These are phyloP conservation scores for Bombus huntii DNA, from an alignment of 1,140 invertebrate genomes.

Conservation along the genomic window DNA sequence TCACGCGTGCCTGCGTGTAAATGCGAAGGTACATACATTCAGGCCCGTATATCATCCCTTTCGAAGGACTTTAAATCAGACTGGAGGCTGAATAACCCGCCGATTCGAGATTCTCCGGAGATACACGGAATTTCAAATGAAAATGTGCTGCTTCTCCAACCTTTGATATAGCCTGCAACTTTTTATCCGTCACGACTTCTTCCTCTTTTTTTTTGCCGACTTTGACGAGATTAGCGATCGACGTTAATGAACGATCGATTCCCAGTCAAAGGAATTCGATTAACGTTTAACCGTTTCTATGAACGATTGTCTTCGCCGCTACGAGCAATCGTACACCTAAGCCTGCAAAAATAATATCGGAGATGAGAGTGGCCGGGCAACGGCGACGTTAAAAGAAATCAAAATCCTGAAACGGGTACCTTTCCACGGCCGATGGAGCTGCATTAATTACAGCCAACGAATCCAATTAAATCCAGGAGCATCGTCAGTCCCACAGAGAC, in stretches of 20 bases:
- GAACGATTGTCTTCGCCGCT: neutral
- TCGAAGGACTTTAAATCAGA: conserved; percentile 59
- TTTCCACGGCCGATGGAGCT: conserved; percentile 19
- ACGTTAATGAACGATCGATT: conserved; percentile 5
- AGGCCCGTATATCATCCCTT: conserved; percentile 52
- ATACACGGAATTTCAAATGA: conserved; percentile 54
- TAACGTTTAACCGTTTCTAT: neutral
- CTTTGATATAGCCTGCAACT: conserved; percentile 11
- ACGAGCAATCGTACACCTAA: too few relatives aligned
- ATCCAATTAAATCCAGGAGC: conserved; percentile 73
- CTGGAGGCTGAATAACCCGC: conserved; percentile 41
- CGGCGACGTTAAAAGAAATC: neutral
- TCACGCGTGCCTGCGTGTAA: conserved; percentile 57
- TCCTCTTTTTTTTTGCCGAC: neutral
- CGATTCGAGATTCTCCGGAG: neutral
- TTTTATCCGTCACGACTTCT: neutral
- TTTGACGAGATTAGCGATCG: neutral
- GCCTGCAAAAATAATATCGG: too few relatives aligned
- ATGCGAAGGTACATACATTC: conserved; percentile 21
- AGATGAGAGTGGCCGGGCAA: too few relatives aligned
- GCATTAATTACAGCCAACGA: conserved; percentile 71
- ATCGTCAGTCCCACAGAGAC: conserved; percentile 51
- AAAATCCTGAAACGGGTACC: neutral
- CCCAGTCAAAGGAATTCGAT: neutral
- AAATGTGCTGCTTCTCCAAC: conserved; percentile 23